Conservation (phyloP, 2,888 invertebrate species). For the Branchellion lobata region DNA sequence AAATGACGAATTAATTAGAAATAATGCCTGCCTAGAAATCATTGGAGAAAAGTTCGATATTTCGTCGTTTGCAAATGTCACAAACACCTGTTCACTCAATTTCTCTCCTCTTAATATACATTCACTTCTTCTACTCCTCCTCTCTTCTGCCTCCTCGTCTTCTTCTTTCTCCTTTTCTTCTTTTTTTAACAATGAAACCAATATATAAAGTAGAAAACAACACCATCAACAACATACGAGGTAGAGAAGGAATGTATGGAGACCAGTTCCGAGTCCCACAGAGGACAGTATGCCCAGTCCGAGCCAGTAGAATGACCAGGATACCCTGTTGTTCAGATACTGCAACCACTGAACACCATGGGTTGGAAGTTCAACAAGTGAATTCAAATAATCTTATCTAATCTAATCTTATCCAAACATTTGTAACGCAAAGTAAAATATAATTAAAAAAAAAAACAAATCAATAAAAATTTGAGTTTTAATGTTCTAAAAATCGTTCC, state of each 20-base stretch:
- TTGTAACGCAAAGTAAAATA: neutral
- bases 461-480: too few species aligned
- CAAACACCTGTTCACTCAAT: too few species aligned
- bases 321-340: slow-evolving; percentile 56
- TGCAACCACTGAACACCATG: neutral
- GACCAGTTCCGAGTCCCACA: slow-evolving; percentile 93
- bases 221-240: too few species aligned
- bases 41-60: neutral
- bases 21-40: neutral
- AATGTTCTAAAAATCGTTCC: too few species aligned
- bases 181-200: too few species aligned
- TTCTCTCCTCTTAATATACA: too few species aligned
- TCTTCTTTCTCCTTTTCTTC: too few species aligned
- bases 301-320: slow-evolving; percentile 87
- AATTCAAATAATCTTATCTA: too few species aligned
- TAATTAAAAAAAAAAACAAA: neutral
- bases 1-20: neutral
- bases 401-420: neutral
- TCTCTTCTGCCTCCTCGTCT: too few species aligned
- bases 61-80: neutral
- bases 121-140: too few species aligned
- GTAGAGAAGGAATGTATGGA: slow-evolving; percentile 97
- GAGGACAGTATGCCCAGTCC: slow-evolving; percentile 92
- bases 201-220: too few species aligned
- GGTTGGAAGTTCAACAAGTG: too few species aligned